Percentiles rank a stretch among this genome's conserved stretches.
Conservation (phyloP, 1,140 invertebrate genomes). For the Trichoplusia ni region DNA sequence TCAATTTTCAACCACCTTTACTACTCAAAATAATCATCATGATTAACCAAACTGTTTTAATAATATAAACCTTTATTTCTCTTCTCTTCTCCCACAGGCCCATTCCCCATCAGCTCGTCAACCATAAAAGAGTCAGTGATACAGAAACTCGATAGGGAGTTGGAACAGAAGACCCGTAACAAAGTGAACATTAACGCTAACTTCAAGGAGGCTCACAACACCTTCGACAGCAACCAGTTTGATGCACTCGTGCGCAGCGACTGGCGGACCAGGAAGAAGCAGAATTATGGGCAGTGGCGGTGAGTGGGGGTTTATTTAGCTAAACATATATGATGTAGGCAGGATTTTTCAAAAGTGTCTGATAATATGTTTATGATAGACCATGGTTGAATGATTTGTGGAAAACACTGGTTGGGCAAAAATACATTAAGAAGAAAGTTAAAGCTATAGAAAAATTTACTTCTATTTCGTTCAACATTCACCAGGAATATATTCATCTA, state of each 20-base stretch:
- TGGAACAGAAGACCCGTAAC: background rate
- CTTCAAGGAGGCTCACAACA: background rate
- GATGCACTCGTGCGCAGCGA: background rate
- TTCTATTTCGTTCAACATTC: no score
- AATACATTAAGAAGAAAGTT: no score
- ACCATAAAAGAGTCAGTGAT: background rate
- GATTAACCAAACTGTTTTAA: no score
- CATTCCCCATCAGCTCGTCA: background rate
- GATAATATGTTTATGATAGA: background rate
- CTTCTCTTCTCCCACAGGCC: no score
- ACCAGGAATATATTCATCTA: no score
- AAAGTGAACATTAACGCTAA: background rate
- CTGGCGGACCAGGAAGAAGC: background rate
- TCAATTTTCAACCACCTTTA: no score
- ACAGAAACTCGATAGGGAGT: background rate
- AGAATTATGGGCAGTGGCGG: background rate
- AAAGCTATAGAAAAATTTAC: no score
- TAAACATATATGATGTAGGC: background rate
- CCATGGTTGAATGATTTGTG: no score
- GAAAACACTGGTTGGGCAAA: no score
- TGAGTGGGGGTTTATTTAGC: background rate
- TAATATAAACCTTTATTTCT: no score
- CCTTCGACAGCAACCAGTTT: background rate
- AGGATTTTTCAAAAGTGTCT: background rate
- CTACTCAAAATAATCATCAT: no score